Evolutionary conservation across 2,888 invertebrate species (phyloP).

Genomic region (Amblyjoppa proteus): DNA sequence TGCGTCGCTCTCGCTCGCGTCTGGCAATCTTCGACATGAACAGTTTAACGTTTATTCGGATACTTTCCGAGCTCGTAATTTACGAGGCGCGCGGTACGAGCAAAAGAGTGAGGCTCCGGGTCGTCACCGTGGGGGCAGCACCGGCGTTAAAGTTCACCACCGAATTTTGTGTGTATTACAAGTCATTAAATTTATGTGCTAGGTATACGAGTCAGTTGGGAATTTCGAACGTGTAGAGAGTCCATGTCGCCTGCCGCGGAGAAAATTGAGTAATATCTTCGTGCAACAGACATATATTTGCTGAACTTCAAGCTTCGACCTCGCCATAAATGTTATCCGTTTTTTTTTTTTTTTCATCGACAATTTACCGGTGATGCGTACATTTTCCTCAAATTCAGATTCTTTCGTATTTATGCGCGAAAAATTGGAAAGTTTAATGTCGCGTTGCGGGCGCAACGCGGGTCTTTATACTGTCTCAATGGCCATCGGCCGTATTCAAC

Average conservation of each 20-base stretch:
- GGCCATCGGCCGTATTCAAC: constrained; percentile 31
- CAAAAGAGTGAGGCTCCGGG: constrained; percentile 31
- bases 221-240: constrained; percentile 1
- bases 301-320: neutral
- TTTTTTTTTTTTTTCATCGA: neutral
- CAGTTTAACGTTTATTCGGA: constrained; percentile 53
- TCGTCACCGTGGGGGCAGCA: neutral
- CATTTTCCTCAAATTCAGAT: neutral
- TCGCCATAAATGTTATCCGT: neutral
- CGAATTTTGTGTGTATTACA: constrained; percentile 52
- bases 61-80: constrained; percentile 51
- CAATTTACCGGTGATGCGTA: neutral
- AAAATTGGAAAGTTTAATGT: neutral
- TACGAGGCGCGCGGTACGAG: constrained; percentile 51
- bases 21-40: constrained; percentile 68
- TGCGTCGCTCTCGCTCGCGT: constrained; percentile 4
- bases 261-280: constrained; percentile 50
- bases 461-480: constrained; percentile 3
- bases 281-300: constrained; percentile 24
- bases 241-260: neutral
- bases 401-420: neutral
- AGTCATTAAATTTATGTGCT: constrained; percentile 61
- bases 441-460: neutral
- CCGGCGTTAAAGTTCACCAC: constrained; percentile 43
- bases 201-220: constrained; percentile 25